Evolutionary conservation across 2,888 invertebrate species (phyloP), one percentile per base, ranked within the genome.

Genomic region (Ornithoptera alexandrae): DNA sequence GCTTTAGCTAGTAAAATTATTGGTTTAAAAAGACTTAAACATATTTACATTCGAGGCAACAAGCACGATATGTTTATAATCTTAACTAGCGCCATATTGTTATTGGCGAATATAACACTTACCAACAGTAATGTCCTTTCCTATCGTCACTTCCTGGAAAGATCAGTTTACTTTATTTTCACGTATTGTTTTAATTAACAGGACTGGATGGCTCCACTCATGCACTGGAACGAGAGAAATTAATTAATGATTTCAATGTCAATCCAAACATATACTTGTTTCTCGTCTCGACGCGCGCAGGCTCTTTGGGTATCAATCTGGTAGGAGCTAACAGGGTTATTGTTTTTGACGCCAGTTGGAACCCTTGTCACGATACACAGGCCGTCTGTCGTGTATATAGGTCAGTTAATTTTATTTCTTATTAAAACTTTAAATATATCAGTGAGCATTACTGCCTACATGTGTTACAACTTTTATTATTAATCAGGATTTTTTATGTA

Each of bases 321-420:
- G 97, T 98, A 24, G 98, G 99, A 20, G 99, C 99, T 0, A 99
- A 99, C 89, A 94, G 99, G 50, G 99, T 99, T 7, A 96, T 99
- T 59, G 98, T 99, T 64, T 96, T 99, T 81, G 99, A 99, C 86
- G 99, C 99, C 18, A 98, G 98, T 57, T 99, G 99, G 99, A 99
- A 99, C 92, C 99, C 99, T 1, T 99, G 99, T 83, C 99, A 99
- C 81, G 99, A 99, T 83, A 97, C 98, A 0, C 98, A 98, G 92
- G 99, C 99, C 46, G 98, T 99, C 18, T 99, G 99, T 85, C 93
- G 99, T 76, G 98, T 99, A 58, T 98, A 98, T 84, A 94, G 97
- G 93, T 86, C 75, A 74, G 67, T 57, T 42, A 60, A 58, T 30
- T 30, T 30, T 30, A 30, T 30, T 30, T 30, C 30, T 30, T 30